Conservation (phyloP, 2,888 invertebrate genomes). For the Oxycera nigricornis region DNA sequence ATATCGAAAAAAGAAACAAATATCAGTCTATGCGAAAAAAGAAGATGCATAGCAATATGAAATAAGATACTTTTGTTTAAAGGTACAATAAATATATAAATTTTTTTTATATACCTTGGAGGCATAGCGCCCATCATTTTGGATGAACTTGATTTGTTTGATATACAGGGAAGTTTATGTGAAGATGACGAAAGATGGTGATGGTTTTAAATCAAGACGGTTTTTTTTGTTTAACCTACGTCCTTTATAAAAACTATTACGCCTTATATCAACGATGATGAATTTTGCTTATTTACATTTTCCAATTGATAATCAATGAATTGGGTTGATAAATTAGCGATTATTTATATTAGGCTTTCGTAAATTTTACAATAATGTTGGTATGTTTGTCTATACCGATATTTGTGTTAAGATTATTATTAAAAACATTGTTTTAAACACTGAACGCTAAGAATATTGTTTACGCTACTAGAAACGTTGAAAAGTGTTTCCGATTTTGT, state of each 20-base stretch:
- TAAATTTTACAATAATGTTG: too few relatives aligned
- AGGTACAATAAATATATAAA: conserved; percentile 35
- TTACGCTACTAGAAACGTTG: background rate
- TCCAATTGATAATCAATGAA: conserved; percentile 44
- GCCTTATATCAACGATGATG: conserved; percentile 28
- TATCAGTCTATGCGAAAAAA: background rate
- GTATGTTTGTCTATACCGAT: conserved; percentile 7
- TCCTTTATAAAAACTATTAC: conserved; percentile 38
- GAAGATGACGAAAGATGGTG: conserved; percentile 46
- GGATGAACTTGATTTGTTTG: conserved; percentile 51
- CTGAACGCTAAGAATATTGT: background rate
- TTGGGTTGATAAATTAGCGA: conserved; percentile 41
- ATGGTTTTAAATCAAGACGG: conserved; percentile 41
- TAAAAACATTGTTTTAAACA: conserved; percentile 3
- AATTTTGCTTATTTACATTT: conserved; percentile 44
- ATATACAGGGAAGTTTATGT: conserved; percentile 30
- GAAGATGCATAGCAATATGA: conserved; percentile 25
- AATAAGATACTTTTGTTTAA: conserved; percentile 17
- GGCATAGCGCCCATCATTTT: conserved; percentile 64
- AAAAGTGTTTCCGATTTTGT: conserved; percentile 13
- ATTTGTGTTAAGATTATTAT: conserved; percentile 39
- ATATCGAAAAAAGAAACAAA: background rate
- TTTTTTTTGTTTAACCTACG: conserved; percentile 41
- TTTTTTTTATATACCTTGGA: conserved; percentile 59
- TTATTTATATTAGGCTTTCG: conserved; percentile 35